Percentiles rank a stretch among this genome's conserved stretches.
Evolutionary conservation across 2,888 invertebrate species (phyloP).

Genomic region (Zhuqinia jingwanae): DNA sequence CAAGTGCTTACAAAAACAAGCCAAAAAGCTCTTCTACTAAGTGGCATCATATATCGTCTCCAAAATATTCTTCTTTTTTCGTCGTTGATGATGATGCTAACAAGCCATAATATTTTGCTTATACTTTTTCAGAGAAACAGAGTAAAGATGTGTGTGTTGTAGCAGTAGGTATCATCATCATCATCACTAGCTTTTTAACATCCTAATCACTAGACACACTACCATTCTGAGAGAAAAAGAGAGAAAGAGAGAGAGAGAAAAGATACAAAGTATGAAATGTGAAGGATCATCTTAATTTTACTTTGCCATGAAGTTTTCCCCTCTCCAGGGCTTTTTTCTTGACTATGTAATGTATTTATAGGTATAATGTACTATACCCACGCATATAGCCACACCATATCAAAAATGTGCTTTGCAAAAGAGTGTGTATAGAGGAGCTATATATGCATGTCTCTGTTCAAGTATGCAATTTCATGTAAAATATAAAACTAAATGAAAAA

Average conservation of each 20-base stretch:
- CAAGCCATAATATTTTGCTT: constrained; percentile 44
- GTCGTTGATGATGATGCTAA: constrained; percentile 32
- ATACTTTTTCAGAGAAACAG: constrained; percentile 48
- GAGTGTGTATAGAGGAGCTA: background rate
- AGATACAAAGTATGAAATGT: constrained; percentile 69
- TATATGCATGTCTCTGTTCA: background rate
- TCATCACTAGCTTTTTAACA: constrained; percentile 46
- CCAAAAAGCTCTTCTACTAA: constrained; percentile 18
- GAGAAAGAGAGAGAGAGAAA: constrained; percentile 43
- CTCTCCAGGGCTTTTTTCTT: constrained; percentile 70
- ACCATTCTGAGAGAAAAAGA: constrained; percentile 33
- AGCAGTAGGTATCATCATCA: constrained; percentile 56
- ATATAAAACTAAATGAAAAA: constrained; percentile 50
- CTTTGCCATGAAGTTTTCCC: constrained; percentile 72
- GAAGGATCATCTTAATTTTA: constrained; percentile 77
- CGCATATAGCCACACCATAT: background rate
- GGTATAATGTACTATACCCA: background rate
- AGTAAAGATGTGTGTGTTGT: constrained; percentile 11
- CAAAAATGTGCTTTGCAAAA: background rate
- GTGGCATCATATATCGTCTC: background rate
- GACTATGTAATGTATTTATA: background rate
- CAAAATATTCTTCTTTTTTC: constrained; percentile 31
- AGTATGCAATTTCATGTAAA: constrained; percentile 38
- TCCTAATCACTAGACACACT: constrained; percentile 23
- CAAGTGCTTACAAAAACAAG: constrained; percentile 15